Conservation (phyloP, 2,888 invertebrate genomes). For the Metopia argyrocephala region DNA sequence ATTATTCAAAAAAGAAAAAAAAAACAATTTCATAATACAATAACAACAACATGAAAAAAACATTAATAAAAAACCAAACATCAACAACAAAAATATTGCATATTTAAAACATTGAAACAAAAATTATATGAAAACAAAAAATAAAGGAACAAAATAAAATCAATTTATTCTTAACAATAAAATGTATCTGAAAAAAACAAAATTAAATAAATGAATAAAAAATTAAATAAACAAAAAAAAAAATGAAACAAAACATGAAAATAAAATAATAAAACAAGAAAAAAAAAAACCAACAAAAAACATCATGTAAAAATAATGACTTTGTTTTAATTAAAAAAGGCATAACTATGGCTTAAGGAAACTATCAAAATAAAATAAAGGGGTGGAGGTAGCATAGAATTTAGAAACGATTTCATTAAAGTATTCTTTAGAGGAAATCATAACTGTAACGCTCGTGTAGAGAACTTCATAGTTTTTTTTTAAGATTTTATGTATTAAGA, state of each 20-base stretch:
- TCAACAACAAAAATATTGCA: conserved; percentile 61
- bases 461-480: no score
- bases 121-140: conserved; percentile 32
- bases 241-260: not conserved
- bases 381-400: no score
- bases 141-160: conserved; percentile 70
- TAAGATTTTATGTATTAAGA: no score
- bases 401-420: no score
- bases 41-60: conserved; percentile 57
- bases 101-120: conserved; percentile 65
- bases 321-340: not conserved
- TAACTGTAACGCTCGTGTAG: no score
- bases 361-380: no score
- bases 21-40: conserved; percentile 56
- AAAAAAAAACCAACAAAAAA: not conserved
- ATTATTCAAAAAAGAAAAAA: conserved; percentile 54
- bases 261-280: not conserved
- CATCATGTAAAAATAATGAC: not conserved
- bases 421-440: no score
- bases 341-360: no score
- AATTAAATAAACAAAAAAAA: conserved; percentile 13
- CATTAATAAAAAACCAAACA: conserved; percentile 42
- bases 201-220: conserved; percentile 50
- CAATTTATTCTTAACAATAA: conserved; percentile 77
- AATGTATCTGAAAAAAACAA: conserved; percentile 74